A percentile compares a stretch with the other conserved stretches of the same genome.
Conservation (phyloP, 2,888 invertebrate species). For the Cephus sareptanus region DNA sequence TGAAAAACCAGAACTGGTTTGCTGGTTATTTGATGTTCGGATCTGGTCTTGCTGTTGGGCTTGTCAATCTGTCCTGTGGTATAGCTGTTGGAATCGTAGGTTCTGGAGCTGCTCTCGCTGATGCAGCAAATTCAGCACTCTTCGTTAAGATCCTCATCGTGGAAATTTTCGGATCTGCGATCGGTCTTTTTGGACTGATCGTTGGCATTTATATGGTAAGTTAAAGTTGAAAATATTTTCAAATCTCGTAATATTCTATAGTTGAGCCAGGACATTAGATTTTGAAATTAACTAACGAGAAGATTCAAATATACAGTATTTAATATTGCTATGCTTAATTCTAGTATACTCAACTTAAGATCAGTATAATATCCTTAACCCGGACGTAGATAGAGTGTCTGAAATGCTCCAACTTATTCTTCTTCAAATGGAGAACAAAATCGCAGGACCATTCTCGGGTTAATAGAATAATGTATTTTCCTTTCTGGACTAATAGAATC, state of each 20-base stretch:
- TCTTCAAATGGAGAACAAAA: too few relatives aligned
- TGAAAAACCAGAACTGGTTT: conserved; percentile 74
- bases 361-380: too few relatives aligned
- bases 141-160: conserved; percentile 99
- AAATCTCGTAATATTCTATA: not conserved
- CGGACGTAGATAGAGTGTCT: too few relatives aligned
- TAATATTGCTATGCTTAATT: not conserved
- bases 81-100: conserved; percentile 98
- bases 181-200: conserved; percentile 98
- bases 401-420: too few relatives aligned
- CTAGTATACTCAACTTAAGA: too few relatives aligned
- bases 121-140: conserved; percentile 95
- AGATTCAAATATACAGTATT: not conserved
- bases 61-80: conserved; percentile 96
- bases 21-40: conserved; percentile 97
- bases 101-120: conserved; percentile 97
- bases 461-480: too few relatives aligned
- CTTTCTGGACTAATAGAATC: not conserved
- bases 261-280: not conserved
- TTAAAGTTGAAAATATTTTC: conserved; percentile 14
- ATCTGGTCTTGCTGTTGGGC: conserved; percentile 93
- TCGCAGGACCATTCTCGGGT: too few relatives aligned
- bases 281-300: not conserved
- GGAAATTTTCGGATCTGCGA: conserved; percentile 99
- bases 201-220: conserved; percentile 93